Evolutionary conservation across 2,888 invertebrate genomes (phyloP).

Genomic region (Cephus spinipes): DNA sequence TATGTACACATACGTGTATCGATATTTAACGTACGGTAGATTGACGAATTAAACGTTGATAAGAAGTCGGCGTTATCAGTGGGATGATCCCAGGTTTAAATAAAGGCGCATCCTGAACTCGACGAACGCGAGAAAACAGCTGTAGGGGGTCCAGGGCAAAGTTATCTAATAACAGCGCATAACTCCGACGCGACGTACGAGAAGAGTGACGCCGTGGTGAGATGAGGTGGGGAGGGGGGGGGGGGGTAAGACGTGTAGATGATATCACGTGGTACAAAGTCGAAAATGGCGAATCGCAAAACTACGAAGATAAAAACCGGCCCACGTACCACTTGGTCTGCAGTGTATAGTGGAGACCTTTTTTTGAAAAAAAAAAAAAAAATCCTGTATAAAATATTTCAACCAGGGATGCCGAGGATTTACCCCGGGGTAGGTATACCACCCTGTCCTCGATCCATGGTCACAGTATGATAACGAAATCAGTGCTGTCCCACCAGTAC

Average conservation of each 20-base stretch:
- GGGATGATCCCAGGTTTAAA: constrained; percentile 19
- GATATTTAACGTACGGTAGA: background rate
- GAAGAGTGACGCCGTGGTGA: background rate
- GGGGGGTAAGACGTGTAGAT: background rate
- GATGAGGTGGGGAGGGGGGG: background rate
- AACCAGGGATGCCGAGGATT: background rate
- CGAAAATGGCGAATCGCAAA: background rate
- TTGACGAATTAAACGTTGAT: background rate
- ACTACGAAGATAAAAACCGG: background rate
- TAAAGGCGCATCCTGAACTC: constrained; percentile 1
- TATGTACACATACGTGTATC: too few relatives aligned
- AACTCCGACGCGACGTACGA: constrained; percentile 21
- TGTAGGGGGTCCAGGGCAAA: constrained; percentile 29
- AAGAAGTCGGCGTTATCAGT: constrained; percentile 26
- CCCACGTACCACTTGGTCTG: background rate
- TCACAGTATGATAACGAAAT: background rate
- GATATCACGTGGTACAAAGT: background rate
- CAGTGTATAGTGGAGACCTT: background rate
- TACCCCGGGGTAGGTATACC: background rate
- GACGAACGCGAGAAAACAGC: constrained; percentile 24
- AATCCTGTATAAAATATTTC: background rate
- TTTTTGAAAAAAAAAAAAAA: too few relatives aligned
- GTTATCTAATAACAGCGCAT: constrained; percentile 38
- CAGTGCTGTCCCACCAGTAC: background rate
- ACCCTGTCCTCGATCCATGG: background rate